These are phyloP conservation scores for Epiperipatus broadwayi DNA, from an alignment of 2,888 invertebrate genomes.

Conservation along the genomic window DNA sequence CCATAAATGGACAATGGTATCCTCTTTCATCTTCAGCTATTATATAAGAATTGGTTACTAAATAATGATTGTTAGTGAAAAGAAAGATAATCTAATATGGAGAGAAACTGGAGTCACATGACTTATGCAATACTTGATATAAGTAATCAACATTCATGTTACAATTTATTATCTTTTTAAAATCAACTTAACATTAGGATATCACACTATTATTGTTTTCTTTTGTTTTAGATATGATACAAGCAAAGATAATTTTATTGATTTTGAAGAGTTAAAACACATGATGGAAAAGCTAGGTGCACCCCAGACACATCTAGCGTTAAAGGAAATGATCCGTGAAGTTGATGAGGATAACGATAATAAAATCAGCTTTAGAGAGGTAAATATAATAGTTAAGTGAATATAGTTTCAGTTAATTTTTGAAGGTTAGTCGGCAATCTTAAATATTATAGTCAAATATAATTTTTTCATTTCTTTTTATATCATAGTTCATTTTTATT, in stretches of 20 bases:
- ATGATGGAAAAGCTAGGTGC: conserved; percentile 94
- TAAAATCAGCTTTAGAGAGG: conserved; percentile 70
- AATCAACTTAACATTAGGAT: background rate
- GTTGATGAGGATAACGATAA: conserved; percentile 33
- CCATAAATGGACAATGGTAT: too few species aligned
- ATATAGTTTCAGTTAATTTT: too few species aligned
- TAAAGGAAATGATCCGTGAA: conserved; percentile 77
- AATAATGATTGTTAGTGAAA: too few species aligned
- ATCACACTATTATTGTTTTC: background rate
- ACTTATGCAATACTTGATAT: too few species aligned
- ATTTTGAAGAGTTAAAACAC: conserved; percentile 67
- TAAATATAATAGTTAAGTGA: conserved; percentile 22
- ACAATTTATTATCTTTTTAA: too few species aligned
- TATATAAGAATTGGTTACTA: too few species aligned
- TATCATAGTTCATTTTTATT: too few species aligned
- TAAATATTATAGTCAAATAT: conserved; percentile 1
- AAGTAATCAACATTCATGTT: too few species aligned
- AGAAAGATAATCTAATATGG: too few species aligned
- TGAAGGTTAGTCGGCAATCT: background rate
- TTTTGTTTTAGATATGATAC: conserved; percentile 55
- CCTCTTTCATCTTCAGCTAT: too few species aligned
- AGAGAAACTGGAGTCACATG: too few species aligned
- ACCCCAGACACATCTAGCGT: conserved; percentile 81
- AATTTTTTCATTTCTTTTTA: too few species aligned
- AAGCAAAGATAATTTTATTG: conserved; percentile 67